Conservation (phyloP, 2,797 vertebrate species). For the Manis crassicaudata region DNA sequence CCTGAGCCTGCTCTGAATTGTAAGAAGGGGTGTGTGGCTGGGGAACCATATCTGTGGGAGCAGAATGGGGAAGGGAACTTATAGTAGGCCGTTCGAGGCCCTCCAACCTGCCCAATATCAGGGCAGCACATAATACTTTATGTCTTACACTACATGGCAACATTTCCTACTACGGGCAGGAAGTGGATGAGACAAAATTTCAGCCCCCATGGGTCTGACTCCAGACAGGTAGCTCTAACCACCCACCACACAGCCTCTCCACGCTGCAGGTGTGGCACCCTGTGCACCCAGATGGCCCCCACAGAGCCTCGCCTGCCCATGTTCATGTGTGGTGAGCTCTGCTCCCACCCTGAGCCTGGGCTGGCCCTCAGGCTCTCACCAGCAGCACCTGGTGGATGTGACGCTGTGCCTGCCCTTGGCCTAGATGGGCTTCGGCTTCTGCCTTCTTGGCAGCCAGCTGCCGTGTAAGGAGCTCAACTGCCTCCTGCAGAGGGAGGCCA, state of each 20-base stretch:
- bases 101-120: neutral
- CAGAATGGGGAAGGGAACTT: too few species aligned
- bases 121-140: neutral
- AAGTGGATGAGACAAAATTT: neutral
- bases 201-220: neutral
- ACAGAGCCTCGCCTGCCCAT: neutral
- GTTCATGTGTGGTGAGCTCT: fast-evolving
- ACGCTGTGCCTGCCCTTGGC: fast-evolving
- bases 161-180: neutral
- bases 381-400: neutral
- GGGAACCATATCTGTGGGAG: neutral
- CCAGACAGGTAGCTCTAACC: neutral
- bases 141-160: neutral
- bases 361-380: neutral
- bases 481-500: neutral
- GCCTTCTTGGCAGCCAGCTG: neutral
- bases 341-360: neutral
- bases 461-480: neutral
- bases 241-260: neutral
- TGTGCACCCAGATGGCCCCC: neutral
- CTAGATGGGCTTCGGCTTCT: neutral
- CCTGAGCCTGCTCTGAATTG: neutral
- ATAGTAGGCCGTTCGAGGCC: neutral
- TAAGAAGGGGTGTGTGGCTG: neutral
- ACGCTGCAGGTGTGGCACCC: neutral